Evolutionary conservation across 2,113 vertebrate genomes (phyloP).

Genomic region (Syngnathoides biaculeatus): DNA sequence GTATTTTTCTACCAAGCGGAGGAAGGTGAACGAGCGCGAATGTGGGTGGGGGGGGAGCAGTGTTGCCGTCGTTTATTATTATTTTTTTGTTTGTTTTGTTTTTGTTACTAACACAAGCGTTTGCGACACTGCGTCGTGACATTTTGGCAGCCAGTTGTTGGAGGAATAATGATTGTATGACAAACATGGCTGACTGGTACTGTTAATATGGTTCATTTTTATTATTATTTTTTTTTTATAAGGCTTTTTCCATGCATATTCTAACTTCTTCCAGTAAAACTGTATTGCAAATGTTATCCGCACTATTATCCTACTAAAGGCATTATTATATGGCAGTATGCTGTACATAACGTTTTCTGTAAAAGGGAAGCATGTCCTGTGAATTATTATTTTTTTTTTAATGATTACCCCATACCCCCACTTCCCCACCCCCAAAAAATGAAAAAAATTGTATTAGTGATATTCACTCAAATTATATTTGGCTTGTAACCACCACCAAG

Average conservation of each 20-base stretch:
- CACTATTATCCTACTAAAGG: slow-evolving; percentile 62
- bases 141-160: slow-evolving; percentile 22
- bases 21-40: slow-evolving; percentile 55
- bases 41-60: slow-evolving; percentile 48
- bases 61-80: too few relatives aligned
- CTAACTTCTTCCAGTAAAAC: slow-evolving; percentile 67
- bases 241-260: slow-evolving; percentile 69
- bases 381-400: slow-evolving; percentile 23
- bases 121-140: slow-evolving; percentile 36
- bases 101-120: slow-evolving; percentile 18
- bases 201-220: slow-evolving; percentile 69
- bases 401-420: too few relatives aligned
- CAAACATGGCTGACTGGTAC: slow-evolving; percentile 72
- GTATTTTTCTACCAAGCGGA: slow-evolving; percentile 75
- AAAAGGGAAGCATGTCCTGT: slow-evolving; percentile 70
- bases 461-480: not conserved
- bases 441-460: not conserved
- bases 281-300: slow-evolving; percentile 70
- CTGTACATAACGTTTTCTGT: slow-evolving; percentile 68
- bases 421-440: not conserved
- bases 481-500: not conserved
- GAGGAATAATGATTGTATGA: slow-evolving; percentile 53
- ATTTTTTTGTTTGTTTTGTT: slow-evolving; percentile 3
- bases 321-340: slow-evolving; percentile 70
- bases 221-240: slow-evolving; percentile 43